Conservation (phyloP, 2,888 invertebrate genomes). For the Tipula confusa region DNA sequence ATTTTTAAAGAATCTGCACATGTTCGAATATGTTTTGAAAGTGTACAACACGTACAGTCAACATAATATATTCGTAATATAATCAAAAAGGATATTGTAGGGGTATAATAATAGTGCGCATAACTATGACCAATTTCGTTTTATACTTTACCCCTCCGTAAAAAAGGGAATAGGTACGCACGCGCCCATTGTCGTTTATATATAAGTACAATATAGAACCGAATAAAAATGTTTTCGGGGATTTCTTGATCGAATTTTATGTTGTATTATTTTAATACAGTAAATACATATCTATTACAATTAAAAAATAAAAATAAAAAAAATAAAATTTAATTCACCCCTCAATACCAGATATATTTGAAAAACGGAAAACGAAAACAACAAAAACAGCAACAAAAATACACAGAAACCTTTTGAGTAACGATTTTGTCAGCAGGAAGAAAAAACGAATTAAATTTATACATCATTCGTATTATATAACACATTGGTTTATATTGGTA, state of each 20-base stretch:
- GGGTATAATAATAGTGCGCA: conserved; percentile 25
- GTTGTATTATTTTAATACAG: conserved; percentile 20
- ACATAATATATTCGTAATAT: neutral
- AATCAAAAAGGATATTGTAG: conserved; percentile 6
- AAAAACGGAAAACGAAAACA: neutral
- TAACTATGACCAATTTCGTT: neutral
- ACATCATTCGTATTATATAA: neutral
- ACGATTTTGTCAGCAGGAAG: conserved; percentile 25
- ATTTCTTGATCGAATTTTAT: conserved; percentile 8
- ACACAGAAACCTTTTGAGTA: neutral
- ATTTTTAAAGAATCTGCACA: neutral
- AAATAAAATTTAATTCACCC: neutral
- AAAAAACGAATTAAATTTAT: neutral
- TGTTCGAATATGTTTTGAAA: neutral
- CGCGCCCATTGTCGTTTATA: neutral
- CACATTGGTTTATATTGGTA: neutral
- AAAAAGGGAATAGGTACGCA: neutral
- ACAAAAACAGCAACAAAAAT: neutral
- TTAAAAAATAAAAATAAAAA: too few species aligned
- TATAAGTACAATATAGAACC: too few species aligned
- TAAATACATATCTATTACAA: conserved; percentile 8
- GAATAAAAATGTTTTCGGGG: neutral
- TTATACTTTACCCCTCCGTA: neutral
- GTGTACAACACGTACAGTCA: neutral
- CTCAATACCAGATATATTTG: neutral